phyloP scores from a whole-genome alignment of 2,113 vertebrate genomes.

The Melanerpes formicivorus region DNA sequence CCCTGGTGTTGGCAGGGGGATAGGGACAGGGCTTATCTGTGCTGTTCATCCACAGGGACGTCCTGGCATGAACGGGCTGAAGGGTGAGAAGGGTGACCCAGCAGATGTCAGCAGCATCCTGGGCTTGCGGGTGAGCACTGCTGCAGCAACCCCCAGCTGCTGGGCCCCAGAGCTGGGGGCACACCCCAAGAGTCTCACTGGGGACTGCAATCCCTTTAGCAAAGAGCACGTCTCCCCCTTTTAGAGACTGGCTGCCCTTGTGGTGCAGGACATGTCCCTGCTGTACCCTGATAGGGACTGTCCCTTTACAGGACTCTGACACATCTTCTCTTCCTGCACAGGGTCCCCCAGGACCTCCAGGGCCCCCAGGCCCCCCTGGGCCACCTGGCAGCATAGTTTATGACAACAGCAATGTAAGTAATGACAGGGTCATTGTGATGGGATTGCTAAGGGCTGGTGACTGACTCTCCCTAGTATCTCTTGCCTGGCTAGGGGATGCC shows the following conservation, averaged over 20 bases:
- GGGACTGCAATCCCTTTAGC: background rate
- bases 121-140: constrained; percentile 78
- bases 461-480: accelerated
- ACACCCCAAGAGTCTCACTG: accelerated
- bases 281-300: background rate
- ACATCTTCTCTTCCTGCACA: background rate
- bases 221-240: background rate
- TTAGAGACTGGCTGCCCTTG: background rate
- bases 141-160: accelerated
- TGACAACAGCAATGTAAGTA: constrained; percentile 60
- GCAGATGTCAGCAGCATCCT: constrained; percentile 37
- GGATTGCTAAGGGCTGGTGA: background rate
- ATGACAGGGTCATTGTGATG: accelerated
- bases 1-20: background rate
- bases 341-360: constrained; percentile 78
- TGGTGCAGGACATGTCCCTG: background rate
- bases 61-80: constrained; percentile 89
- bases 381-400: constrained; percentile 55
- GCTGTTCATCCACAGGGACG: constrained; percentile 81
- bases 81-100: constrained; percentile 90
- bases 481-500: background rate
- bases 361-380: constrained; percentile 81
- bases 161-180: background rate
- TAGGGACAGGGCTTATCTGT: accelerated
- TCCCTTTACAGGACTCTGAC: background rate